Evolutionary conservation across 2,888 invertebrate species (phyloP), one percentile per base, ranked within the genome.

Genomic region (Heliconius ismenius): DNA sequence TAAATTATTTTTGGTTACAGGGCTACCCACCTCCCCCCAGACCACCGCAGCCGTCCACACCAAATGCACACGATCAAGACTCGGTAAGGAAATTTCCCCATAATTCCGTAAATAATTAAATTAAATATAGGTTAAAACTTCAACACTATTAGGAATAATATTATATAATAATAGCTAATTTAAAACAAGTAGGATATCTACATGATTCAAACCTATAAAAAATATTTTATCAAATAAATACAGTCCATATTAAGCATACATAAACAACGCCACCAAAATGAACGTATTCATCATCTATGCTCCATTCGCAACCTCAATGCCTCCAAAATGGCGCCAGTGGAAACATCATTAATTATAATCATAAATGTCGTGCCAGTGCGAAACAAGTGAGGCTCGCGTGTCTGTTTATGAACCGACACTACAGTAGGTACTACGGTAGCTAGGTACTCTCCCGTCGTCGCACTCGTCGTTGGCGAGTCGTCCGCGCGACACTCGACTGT

Each of bases 1-100:
- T n/a, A n/a, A n/a, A n/a, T n/a, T n/a, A n/a, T n/a, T n/a, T n/a
- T n/a, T n/a, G 82, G 83, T 86, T 83, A 67, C 95, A 96, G 96
- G 95, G 95, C 84, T 96, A 96, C 89, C 96, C 96, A 83, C 96
- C 96, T 83, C 96, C 96, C 81, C 96, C 95, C 83, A 94, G 96
- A 90, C 96, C 96, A 80, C 95, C 96, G 82, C 96, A 96, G 90
- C 95, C 97, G 86, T 96, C 97, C 86, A 97, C 97, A 82, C 96
- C 97, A 82, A 97, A 96, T 91, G 95, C 96, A 85, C 97, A 97
- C 90, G 96, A 96, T 88, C 96, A 97, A 82, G 97, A 97, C 89
- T 95, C 96, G 93, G 96, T 96, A 93, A 96, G 96, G 95, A 18
- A 6, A 32, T 18, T 49, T 6, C 0, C 43, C 43, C 6, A 49